Evolutionary conservation across 2,113 vertebrate genomes (phyloP).

Genomic region (Aspidoscelis tigris): DNA sequence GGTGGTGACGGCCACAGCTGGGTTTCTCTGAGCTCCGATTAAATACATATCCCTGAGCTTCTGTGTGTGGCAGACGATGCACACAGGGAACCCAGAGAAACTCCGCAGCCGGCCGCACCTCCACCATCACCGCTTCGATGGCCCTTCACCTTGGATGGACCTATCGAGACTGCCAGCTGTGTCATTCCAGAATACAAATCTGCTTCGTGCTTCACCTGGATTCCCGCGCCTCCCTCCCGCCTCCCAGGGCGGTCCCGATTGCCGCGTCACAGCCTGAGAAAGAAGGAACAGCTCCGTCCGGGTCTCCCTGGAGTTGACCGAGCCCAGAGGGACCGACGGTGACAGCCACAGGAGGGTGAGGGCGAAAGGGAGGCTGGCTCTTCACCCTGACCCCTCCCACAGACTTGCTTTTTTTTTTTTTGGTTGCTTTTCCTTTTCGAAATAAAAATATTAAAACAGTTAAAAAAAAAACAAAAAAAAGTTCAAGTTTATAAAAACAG

Average conservation of each 20-base stretch:
- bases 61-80: conserved; percentile 67
- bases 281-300: conserved; percentile 64
- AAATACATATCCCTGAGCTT: conserved; percentile 89
- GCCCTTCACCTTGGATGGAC: conserved; percentile 43
- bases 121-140: conserved; percentile 27
- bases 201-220: conserved; percentile 65
- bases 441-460: conserved; percentile 61
- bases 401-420: background rate
- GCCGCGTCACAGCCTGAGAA: conserved; percentile 78
- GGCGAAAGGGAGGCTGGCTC: too few species aligned
- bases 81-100: conserved; percentile 68
- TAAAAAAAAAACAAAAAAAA: conserved; percentile 66
- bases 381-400: background rate
- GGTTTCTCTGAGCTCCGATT: conserved; percentile 76
- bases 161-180: background rate
- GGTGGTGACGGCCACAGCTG: conserved; percentile 56
- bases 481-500: conserved; percentile 69
- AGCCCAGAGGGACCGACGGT: conserved; percentile 64
- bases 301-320: conserved; percentile 68
- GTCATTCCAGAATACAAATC: conserved; percentile 62
- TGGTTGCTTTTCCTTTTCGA: conserved; percentile 47
- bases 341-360: conserved; percentile 59
- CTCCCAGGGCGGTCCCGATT: conserved; percentile 74
- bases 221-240: conserved; percentile 52
- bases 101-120: conserved; percentile 25